A percentile compares a stretch with the other conserved stretches of the same genome.
Conservation (phyloP, 2,888 invertebrate genomes). For the Tenthredo mesomela region DNA sequence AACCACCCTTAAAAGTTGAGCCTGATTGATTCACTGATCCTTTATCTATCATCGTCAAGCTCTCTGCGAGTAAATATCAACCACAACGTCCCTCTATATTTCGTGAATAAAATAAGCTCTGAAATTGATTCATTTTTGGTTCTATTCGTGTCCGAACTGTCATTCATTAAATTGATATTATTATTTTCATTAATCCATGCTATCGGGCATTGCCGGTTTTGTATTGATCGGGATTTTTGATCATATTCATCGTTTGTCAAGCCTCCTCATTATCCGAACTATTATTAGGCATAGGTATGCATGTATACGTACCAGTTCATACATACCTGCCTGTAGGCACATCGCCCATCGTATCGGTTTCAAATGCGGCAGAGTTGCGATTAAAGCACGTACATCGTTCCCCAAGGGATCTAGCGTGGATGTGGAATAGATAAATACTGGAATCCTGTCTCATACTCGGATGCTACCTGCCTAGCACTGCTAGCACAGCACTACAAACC, state of each 20-base stretch:
- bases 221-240: conserved; percentile 20
- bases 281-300: not conserved
- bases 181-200: not conserved
- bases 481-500: conserved; percentile 5
- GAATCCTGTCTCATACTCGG: conserved; percentile 58
- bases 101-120: too few species aligned
- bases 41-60: not conserved
- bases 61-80: too few species aligned
- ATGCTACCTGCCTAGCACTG: conserved; percentile 9
- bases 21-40: not conserved
- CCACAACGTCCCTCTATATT: too few species aligned
- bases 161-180: not conserved
- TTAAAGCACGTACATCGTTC: conserved; percentile 70
- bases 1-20: not conserved
- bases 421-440: conserved; percentile 73
- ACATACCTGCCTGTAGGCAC: conserved; percentile 30
- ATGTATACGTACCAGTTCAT: not conserved
- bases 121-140: not conserved
- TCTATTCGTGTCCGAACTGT: not conserved
- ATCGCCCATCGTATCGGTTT: conserved; percentile 46
- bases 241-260: conserved; percentile 30
- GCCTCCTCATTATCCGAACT: conserved; percentile 34
- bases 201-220: not conserved
- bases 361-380: conserved; percentile 62
- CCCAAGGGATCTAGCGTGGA: conserved; percentile 70